Base-by-base conservation (phyloP, 2,797 vertebrate species). In the Acrossocheilus fasciatus region DNA sequence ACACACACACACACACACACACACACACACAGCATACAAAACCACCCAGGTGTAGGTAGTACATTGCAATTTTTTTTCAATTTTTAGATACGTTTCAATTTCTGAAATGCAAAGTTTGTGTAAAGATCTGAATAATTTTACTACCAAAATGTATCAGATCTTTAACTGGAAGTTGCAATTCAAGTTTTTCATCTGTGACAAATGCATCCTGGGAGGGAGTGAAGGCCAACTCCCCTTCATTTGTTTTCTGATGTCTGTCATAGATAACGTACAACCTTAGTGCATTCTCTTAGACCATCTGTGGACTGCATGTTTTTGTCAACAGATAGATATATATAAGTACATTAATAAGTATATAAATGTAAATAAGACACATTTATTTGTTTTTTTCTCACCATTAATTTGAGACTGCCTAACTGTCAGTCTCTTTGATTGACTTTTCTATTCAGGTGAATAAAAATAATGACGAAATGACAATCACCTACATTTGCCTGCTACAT, bases 241-340 rank as follows among this genome's bases (percentile, higher is more conserved):
- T 45, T 77, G 64, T 77, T 75, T 66, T 78, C 68, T 41, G 84
- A 85, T 80, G 41, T 50, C 18, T 36, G 36, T 70, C 66, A n/a
- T 20, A 30, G 76, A 85, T 72, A 85, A 23, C 34, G 1, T 52
- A 45, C 15, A 62, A 14, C n/a, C 18, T 47, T n/a, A 12, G 15
- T 68, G 43, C 45, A 45, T 41, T 36, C 64, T 57, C 17, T 30
- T 52, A 34, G 26, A 50, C 43, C 20, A 52, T 11, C 72, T 57
- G 57, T 41, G 4, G 3, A 8, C 10, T 64, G 12, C 15, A 23
- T 74, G 70, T n/a, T 39, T 64, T 83, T 34, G n/a, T 34, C n/a
- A 8, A 30, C 2, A 72, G 14, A 59, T 34, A 57, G 23, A 57
- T 54, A 7, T 7, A 57, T 52, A 8, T 20, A 18, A 18, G 17